phyloP scores from a whole-genome alignment of 2,797 vertebrate species.

The Melanotaenia nigrans region DNA sequence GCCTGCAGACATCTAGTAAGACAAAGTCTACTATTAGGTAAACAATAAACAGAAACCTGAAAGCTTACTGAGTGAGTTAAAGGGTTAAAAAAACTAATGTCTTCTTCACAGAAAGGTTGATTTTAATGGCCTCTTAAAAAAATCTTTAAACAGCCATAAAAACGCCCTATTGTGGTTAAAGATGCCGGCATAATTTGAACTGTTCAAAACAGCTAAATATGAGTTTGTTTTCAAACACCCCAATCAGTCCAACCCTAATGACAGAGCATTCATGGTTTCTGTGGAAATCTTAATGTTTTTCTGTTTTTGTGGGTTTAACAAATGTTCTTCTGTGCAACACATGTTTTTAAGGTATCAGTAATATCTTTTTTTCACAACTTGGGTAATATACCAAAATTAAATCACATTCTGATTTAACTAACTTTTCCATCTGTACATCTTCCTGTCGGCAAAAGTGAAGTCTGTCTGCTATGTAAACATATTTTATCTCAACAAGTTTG shows the following conservation, averaged over 20 bases:
- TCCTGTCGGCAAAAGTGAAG: conserved; percentile 8
- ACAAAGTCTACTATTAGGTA: neutral
- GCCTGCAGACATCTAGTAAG: neutral
- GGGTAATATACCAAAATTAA: neutral
- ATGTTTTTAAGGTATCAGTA: neutral
- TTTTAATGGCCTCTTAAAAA: neutral
- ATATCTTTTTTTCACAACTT: neutral
- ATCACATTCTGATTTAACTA: neutral
- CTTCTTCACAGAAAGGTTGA: neutral
- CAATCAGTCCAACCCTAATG: neutral
- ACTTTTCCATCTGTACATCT: neutral
- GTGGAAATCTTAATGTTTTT: conserved; percentile 6
- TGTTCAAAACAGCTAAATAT: neutral
- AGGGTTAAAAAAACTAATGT: neutral
- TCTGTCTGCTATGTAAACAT: conserved; percentile 32
- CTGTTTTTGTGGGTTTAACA: neutral
- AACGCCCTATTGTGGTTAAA: neutral
- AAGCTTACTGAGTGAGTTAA: neutral
- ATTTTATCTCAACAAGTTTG: conserved; percentile 25
- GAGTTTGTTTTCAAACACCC: neutral
- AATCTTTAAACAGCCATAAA: neutral
- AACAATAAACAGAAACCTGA: neutral
- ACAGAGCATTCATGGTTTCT: conserved; percentile 5
- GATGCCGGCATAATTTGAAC: neutral
- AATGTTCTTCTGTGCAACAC: neutral